phyloP scores from a whole-genome alignment of 1,140 invertebrate species.

The Euura lappo region DNA sequence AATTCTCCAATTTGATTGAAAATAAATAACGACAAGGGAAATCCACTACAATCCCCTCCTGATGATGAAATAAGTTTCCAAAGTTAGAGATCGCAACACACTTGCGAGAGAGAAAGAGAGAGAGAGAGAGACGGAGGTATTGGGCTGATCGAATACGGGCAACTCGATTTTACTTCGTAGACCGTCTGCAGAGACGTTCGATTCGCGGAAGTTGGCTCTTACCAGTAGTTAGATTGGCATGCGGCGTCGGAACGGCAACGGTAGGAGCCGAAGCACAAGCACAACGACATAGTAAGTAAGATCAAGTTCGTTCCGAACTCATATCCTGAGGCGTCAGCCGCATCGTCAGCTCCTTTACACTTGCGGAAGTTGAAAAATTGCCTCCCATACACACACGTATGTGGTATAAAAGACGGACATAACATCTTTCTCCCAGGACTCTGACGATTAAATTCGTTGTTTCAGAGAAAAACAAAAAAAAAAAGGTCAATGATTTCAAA shows the following conservation, averaged over 20 bases:
- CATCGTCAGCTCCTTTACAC: conserved; percentile 6
- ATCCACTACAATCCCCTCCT: not conserved
- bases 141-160: not conserved
- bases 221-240: conserved; percentile 4
- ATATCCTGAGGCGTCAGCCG: conserved; percentile 6
- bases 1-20: not conserved
- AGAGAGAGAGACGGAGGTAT: conserved; percentile 18
- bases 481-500: too few relatives aligned
- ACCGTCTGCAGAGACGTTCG: not conserved
- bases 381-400: not conserved
- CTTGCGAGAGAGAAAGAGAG: conserved; percentile 19
- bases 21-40: not conserved
- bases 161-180: conserved; percentile 1
- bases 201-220: conserved; percentile 6
- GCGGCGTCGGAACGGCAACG: not conserved
- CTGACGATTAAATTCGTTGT: too few relatives aligned
- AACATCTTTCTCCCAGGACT: too few relatives aligned
- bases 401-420: not conserved
- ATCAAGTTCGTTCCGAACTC: not conserved
- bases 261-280: too few relatives aligned
- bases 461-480: too few relatives aligned
- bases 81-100: not conserved
- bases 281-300: not conserved
- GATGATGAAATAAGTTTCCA: not conserved
- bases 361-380: not conserved